A percentile compares a stretch with the other conserved stretches of the same genome.
Evolutionary conservation across 2,113 vertebrate species (phyloP).

Genomic region (Crotalus tigris): DNA sequence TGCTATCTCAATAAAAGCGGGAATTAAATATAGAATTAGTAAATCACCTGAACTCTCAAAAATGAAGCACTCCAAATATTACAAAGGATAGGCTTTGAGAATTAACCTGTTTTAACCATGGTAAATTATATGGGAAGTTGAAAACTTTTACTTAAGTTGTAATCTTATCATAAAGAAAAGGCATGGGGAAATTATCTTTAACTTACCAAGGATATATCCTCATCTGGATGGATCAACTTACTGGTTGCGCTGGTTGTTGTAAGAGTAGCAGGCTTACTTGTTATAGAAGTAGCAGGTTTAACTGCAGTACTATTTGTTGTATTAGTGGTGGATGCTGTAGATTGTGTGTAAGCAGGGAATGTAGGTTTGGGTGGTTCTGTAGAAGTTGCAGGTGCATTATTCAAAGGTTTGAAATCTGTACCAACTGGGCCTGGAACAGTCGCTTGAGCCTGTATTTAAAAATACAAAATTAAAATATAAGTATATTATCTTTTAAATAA

Average conservation of each 20-base stretch:
- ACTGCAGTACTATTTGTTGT: slow-evolving; percentile 93
- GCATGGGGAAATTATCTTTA: neutral
- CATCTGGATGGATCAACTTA: slow-evolving; percentile 99
- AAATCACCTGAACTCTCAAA: neutral
- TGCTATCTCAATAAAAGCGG: neutral
- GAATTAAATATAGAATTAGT: neutral
- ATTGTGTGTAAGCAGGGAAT: slow-evolving; percentile 97
- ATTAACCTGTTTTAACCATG: neutral
- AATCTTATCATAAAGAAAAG: neutral
- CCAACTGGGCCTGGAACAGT: slow-evolving; percentile 83
- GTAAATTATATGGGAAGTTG: neutral
- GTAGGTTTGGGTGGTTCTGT: slow-evolving; percentile 93
- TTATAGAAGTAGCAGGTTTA: slow-evolving; percentile 90
- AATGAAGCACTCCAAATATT: neutral
- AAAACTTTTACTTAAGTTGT: neutral
- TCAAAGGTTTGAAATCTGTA: slow-evolving; percentile 88
- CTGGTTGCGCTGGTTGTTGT: slow-evolving; percentile 99
- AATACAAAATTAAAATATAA: slow-evolving; percentile 53
- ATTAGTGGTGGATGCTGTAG: slow-evolving; percentile 87
- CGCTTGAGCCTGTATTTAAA: slow-evolving; percentile 82
- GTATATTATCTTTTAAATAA: slow-evolving; percentile 22
- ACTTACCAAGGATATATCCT: slow-evolving; percentile 99
- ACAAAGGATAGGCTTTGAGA: neutral
- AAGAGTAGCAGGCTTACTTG: slow-evolving; percentile 97
- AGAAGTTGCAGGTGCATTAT: slow-evolving; percentile 78